A percentile compares a stretch with the other conserved stretches of the same genome.
Conservation (phyloP, 2,888 invertebrate genomes). For the Dynastes tityus region DNA sequence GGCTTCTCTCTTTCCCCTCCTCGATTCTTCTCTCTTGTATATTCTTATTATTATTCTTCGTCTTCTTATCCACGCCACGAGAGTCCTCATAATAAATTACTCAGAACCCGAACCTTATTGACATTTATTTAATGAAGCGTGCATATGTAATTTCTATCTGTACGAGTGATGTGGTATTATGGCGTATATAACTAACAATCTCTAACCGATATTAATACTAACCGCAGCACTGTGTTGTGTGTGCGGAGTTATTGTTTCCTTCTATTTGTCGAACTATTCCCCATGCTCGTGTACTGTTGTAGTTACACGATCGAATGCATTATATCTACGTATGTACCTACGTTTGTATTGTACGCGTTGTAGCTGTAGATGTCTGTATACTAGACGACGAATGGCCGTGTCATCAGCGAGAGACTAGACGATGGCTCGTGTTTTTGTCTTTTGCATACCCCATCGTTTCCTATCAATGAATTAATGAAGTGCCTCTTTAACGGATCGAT, state of each 20-base stretch:
- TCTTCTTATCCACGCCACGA: conserved; percentile 46
- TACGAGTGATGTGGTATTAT: conserved; percentile 41
- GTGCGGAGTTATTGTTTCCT: conserved; percentile 39
- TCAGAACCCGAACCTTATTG: conserved; percentile 49
- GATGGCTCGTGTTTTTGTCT: conserved; percentile 28
- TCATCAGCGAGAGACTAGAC: neutral
- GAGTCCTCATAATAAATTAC: conserved; percentile 53
- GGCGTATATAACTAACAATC: conserved; percentile 38
- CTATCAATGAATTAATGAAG: conserved; percentile 44
- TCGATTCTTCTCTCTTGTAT: conserved; percentile 25
- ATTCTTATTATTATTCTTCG: conserved; percentile 44
- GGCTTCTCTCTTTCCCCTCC: conserved; percentile 5
- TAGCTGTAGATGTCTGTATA: neutral
- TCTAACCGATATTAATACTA: conserved; percentile 41
- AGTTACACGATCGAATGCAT: conserved; percentile 16
- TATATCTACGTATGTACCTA: neutral
- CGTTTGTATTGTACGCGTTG: neutral
- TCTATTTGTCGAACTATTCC: conserved; percentile 33
- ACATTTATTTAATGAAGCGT: conserved; percentile 53
- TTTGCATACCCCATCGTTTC: conserved; percentile 13
- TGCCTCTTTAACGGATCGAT: conserved; percentile 41
- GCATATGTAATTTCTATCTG: conserved; percentile 51
- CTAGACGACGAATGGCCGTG: conserved; percentile 8
- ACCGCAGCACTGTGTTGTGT: conserved; percentile 24
- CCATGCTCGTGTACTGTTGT: conserved; percentile 13